Conservation (phyloP, 2,888 invertebrate species). For the Colostygia pectinataria region DNA sequence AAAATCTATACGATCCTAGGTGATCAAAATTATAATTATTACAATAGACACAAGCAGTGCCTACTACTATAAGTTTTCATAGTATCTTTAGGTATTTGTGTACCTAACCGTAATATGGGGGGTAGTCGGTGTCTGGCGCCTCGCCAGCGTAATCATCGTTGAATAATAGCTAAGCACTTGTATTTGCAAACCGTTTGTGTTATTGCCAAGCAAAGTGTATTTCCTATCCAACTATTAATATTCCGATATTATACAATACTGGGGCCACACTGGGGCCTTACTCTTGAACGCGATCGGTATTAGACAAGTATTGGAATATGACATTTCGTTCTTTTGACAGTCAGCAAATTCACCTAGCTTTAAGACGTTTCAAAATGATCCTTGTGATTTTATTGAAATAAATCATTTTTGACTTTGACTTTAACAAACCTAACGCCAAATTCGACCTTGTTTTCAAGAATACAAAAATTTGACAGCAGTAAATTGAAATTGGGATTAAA, state of each 20-base stretch:
- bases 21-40: background rate
- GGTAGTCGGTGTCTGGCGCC: conserved; percentile 48
- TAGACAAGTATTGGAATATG: no score
- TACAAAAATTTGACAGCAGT: no score
- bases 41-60: background rate
- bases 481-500: no score
- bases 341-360: no score
- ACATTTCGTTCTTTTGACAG: no score
- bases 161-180: conserved; percentile 57
- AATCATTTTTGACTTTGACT: no score
- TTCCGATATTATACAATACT: conserved; percentile 28
- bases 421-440: no score
- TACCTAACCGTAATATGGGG: conserved; percentile 18
- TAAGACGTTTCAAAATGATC: no score
- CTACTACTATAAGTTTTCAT: conserved; percentile 7
- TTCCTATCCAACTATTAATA: conserved; percentile 43
- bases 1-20: background rate
- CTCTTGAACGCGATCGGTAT: no score
- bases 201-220: conserved; percentile 51
- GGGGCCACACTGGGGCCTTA: no score
- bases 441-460: no score
- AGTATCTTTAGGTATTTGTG: conserved; percentile 20
- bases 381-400: no score
- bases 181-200: conserved; percentile 55
- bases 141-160: conserved; percentile 59